Evolutionary conservation across 2,888 invertebrate species (phyloP), one percentile per base, ranked within the genome.

Genomic region (Diaphora mendica): DNA sequence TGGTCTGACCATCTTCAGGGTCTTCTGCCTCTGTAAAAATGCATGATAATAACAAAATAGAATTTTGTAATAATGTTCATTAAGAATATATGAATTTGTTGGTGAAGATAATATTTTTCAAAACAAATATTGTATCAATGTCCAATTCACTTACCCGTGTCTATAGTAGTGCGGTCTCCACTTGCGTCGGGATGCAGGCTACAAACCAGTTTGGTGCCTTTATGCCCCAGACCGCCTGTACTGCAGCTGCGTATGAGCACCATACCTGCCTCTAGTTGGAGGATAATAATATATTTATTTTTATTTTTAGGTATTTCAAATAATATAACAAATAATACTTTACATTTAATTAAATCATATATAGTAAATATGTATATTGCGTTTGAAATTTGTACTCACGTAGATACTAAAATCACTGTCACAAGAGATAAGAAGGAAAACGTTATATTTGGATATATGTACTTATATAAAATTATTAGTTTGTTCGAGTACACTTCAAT

Each of bases 171-270:
- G 85, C 88, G 88, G 91, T 89, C 90, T 91, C 88, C 88, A 91
- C 90, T 91, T 89, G 91, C 90, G 90, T 86, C 91, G 90, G 90
- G 86, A 88, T 90, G 86, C 91, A 85, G 88, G 87, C 88, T 88
- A 84, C 85, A 88, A 95, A 95, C 94, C 95, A 92, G 95, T 94
- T 95, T 92, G 87, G 91, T 92, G 92, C 91, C 93, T 94, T 94
- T 94, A 94, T 91, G 91, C 91, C 89, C 89, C 90, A 88, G 93
- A 93, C 94, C 94, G 95, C 94, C 94, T 91, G 92, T 91, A 90
- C 94, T 92, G 94, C 95, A 95, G 94, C 95, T 94, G 94, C 89
- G 78, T 92, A 87, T 77, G 74, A 85, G 78, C 81, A 81, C 92
- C 91, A 91, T 62, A 62, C 72, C 71, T 73, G 20, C 20, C n/a